Evolutionary conservation across 2,888 invertebrate genomes (phyloP).

Genomic region (Geophilus truncorum): DNA sequence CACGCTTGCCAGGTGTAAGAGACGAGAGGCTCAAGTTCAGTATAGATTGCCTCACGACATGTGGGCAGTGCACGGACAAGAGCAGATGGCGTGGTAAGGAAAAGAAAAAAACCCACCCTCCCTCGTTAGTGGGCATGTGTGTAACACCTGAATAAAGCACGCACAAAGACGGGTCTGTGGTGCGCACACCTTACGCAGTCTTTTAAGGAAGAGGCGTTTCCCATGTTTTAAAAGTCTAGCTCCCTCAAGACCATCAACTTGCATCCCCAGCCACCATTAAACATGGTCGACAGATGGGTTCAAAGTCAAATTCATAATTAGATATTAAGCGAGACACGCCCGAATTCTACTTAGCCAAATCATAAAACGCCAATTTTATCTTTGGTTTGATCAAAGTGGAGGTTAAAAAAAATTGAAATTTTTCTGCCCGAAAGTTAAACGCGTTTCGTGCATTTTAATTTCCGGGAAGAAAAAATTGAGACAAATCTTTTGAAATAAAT

Average conservation of each 20-base stretch:
- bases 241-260: background rate
- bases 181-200: background rate
- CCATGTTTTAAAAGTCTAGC: background rate
- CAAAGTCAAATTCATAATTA: constrained; percentile 27
- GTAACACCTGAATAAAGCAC: constrained; percentile 14
- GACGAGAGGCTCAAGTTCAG: background rate
- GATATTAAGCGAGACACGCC: background rate
- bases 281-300: background rate
- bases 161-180: background rate
- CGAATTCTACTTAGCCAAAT: background rate
- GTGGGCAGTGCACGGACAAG: constrained; percentile 11
- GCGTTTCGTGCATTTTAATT: background rate
- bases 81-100: background rate
- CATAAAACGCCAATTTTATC: background rate
- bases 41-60: constrained; percentile 19
- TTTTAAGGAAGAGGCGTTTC: background rate
- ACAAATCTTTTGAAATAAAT: no score
- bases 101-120: background rate
- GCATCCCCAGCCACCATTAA: background rate
- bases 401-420: no score
- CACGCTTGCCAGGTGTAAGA: constrained; percentile 26
- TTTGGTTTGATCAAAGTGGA: no score
- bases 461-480: background rate
- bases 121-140: constrained; percentile 23
- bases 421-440: no score